Evolutionary conservation across 2,888 invertebrate genomes (phyloP).

Genomic region (Norana najaformis): DNA sequence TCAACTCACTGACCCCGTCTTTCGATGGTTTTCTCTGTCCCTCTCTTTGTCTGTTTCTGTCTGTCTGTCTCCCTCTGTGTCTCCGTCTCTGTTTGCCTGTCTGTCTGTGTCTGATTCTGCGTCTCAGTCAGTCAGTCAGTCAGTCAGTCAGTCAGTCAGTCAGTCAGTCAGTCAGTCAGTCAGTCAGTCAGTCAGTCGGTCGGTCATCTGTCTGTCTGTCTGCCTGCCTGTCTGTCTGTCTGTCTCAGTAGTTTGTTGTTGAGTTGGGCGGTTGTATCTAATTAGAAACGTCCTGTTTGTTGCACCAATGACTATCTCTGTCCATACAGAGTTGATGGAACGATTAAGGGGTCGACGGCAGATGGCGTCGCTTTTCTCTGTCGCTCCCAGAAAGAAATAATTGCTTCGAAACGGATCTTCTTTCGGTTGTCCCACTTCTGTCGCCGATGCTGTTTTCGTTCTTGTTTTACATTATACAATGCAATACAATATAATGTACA

Average conservation of each 20-base stretch:
- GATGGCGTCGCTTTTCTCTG: not conserved
- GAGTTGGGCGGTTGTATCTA: not conserved
- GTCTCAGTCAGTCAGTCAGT: not conserved
- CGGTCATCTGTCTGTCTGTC: constrained; percentile 29
- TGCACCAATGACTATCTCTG: not conserved
- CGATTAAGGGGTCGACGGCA: not conserved
- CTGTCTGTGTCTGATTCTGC: constrained; percentile 10
- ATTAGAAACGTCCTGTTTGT: not conserved
- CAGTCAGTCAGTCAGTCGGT: not conserved
- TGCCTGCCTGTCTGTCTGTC: constrained; percentile 23
- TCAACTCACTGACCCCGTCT: too few species aligned
- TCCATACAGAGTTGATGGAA: not conserved
- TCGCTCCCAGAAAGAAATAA: not conserved
- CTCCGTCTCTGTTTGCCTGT: not conserved
- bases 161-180: not conserved
- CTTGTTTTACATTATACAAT: too few species aligned
- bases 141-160: not conserved
- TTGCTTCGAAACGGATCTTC: not conserved
- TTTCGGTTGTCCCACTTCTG: not conserved
- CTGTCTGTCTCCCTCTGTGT: not conserved
- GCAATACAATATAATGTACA: too few species aligned
- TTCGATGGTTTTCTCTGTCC: not conserved
- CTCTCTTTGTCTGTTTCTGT: not conserved
- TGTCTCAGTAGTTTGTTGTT: constrained; percentile 20
- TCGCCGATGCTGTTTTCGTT: not conserved